phyloP scores from a whole-genome alignment of 1,140 invertebrate genomes.

The Drosophila subobscura region DNA sequence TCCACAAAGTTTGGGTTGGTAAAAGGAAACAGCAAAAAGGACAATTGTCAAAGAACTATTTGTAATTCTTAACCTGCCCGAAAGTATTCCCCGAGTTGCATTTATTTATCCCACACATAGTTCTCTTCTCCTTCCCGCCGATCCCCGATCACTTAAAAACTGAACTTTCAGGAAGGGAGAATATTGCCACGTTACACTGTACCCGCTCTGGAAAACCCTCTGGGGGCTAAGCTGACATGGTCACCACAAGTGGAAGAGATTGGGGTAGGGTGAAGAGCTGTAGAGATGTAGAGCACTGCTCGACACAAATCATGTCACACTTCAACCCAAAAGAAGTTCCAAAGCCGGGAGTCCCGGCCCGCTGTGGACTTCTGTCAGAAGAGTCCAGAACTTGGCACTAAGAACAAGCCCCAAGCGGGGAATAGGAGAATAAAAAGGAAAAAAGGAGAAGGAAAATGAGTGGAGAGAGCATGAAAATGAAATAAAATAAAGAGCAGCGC shows the following conservation, averaged over 20 bases:
- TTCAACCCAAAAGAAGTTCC: slow-evolving; percentile 4
- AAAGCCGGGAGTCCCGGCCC: slow-evolving; percentile 8
- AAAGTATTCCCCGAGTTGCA: no score
- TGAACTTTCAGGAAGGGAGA: no score
- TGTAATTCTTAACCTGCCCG: no score
- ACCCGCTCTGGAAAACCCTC: no score
- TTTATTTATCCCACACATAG: no score
- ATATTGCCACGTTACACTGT: no score
- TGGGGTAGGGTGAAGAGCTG: no score
- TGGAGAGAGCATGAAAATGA: slow-evolving; percentile 37
- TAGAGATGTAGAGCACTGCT: slow-evolving; percentile 29
- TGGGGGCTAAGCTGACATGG: no score
- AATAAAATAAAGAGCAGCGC: slow-evolving; percentile 50
- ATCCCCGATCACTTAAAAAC: no score
- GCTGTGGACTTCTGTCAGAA: slow-evolving; percentile 4
- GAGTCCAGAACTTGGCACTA: slow-evolving; percentile 11
- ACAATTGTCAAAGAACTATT: no score
- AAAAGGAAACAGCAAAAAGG: not conserved
- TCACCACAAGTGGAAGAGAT: no score
- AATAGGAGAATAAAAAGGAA: slow-evolving; percentile 37
- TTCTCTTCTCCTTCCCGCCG: no score
- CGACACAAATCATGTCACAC: slow-evolving; percentile 64
- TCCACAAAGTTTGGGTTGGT: not conserved
- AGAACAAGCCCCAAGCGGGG: slow-evolving; percentile 9
- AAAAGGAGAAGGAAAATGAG: slow-evolving; percentile 5